phyloP scores from a whole-genome alignment of 2,888 invertebrate genomes.

The Allygus modestus region DNA sequence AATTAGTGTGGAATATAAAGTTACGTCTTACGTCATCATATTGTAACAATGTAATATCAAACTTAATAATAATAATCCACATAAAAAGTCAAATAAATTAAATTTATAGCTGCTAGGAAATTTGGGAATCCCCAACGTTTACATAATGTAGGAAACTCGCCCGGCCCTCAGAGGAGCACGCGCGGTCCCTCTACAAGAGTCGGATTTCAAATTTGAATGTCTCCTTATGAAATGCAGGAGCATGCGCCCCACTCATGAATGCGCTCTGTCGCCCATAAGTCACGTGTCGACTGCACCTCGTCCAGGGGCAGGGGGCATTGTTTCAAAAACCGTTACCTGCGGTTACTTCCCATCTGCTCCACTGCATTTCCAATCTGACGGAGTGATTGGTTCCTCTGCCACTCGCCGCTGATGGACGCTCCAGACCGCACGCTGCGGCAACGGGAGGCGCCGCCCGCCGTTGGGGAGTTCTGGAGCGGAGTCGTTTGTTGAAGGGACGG shows the following conservation, averaged over 20 bases:
- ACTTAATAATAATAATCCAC: too few species aligned
- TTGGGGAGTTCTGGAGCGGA: too few species aligned
- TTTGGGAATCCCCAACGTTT: neutral
- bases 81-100: too few species aligned
- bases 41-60: too few species aligned
- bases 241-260: constrained; percentile 13
- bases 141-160: neutral
- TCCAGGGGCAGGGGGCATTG: neutral
- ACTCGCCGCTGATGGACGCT: constrained; percentile 4
- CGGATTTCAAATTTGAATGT: neutral
- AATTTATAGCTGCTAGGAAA: too few species aligned
- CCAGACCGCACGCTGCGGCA: neutral
- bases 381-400: constrained; percentile 47
- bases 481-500: too few species aligned
- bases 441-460: neutral
- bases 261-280: neutral
- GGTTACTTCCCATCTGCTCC: constrained; percentile 55
- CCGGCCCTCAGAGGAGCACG: neutral
- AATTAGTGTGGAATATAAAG: too few species aligned
- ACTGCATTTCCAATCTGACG: constrained; percentile 52
- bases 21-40: too few species aligned
- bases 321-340: constrained; percentile 36
- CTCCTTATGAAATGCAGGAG: constrained; percentile 9
- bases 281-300: neutral
- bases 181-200: neutral